Evolutionary conservation across 2,888 invertebrate genomes (phyloP), one percentile per base, ranked within the genome.

Genomic region (Orthosia cruda): DNA sequence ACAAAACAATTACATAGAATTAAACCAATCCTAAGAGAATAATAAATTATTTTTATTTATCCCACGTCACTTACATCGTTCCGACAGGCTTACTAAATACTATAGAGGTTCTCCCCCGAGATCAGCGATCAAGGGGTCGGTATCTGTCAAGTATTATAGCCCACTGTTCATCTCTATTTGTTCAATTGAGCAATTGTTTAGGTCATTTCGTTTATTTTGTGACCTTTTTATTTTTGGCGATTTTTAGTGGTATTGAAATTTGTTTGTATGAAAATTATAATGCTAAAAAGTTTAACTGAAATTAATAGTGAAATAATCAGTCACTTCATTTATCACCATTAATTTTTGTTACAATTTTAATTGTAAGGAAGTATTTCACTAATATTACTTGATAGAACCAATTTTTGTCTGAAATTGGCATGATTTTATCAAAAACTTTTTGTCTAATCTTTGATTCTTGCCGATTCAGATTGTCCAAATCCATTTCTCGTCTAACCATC

Each of bases 71-170:
- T 70, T 45, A 63, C 49, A 64, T 61, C 18, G 66, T 45, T 70
- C 52, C 40, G 57, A 74, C 75, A 68, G 71, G 54, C 57, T 62
- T 61, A 64, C 57, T 85, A 70, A 81, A 73, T 78, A 73, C 50
- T 66, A 32, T 9, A 64, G 16, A 64, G 54, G 71, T 49, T 74
- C 59, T 75, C 80, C 66, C 75, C 23, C 1, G 87, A 55, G 87
- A 57, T 71, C 55, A 47, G 45, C 57, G 55, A 67, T 70, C 65
- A 84, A 77, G 66, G 18, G 54, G 59, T 74, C 66, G 59, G 26
- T 78, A 76, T 87, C 82, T 80, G 75, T 76, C 87, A 78, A 62
- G 65, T 68, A 49, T 71, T 55, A 66, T 65, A 32, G 26, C 32
- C 61, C 26, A 32, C 16, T 64, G 82, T 84, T 77, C 57, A 32